Base-by-base conservation (phyloP, 1,140 invertebrate genomes). In the Cataglyphis hispanica region DNA sequence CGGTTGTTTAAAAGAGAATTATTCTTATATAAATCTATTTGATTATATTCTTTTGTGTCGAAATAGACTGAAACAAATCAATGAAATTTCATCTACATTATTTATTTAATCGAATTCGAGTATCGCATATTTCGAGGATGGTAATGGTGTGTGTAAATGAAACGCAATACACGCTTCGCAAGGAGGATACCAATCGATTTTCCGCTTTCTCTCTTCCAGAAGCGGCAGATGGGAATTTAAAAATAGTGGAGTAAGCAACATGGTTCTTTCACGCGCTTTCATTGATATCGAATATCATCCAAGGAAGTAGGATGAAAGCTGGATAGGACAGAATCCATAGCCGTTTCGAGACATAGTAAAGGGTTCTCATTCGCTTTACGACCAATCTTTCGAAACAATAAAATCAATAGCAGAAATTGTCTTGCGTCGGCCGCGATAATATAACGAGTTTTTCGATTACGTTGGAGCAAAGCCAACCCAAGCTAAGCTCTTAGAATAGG, bases 381-480 rank as follows among this genome's bases (percentile, higher is more conserved):
- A 50, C 67, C 80, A 84, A 86, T 86, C 70, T 50, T 60, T 16
- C 50, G 40, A 75, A 67, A 69, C 80, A 76, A 86, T 86, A 86
- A 86, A 86, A 86, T 83, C 78, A 56, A 61, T 58, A 72, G 43
- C 8, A 31, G 60, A 72, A 84, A 86, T 66, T 6, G 78, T 67
- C 85, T 84, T 84, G 74, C 25, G 78, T 72, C 66, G 58, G 8
- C 40, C 46, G 43, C 46, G 67, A 86, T 86, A 84, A 86, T 86
- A 58, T 64, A 86, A 34, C 78, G 34, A 25, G 34, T 66, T 8
- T 10, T 58, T 22, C 66, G 67, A 69, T 86, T 31, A 60, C 53
- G 8, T 16, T 31, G 22, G 31, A 63, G 27, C 25, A 11, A 11
- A 69, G 50, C 16, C 25, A 34, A 78, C 11, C 46, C 58, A 11